Base-by-base conservation (phyloP, 2,888 invertebrate species). In the Ctena decussata region DNA sequence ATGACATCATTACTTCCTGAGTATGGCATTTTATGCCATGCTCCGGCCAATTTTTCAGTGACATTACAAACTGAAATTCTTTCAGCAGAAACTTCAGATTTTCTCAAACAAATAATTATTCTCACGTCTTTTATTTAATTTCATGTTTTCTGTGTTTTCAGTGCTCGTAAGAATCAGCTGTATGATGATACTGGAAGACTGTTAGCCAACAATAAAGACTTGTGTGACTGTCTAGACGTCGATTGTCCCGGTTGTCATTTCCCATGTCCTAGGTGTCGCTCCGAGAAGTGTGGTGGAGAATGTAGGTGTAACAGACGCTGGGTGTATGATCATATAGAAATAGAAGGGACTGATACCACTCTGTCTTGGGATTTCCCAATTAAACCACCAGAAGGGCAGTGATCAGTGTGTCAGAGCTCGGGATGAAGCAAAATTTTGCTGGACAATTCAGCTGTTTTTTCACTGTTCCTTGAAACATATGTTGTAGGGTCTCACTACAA, bases 231-330 rank as follows among this genome's bases (percentile, higher is more conserved):
- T 94, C 96, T 98, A 88, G 97, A 97, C 91, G 96, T 96, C 53
- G 96, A 96, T 18, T 99, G 99, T 92, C 96, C 97, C 0, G 99
- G 99, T 0, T 99, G 99, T 95, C 98, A 98, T 96, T 98, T 97
- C 89, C 95, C 94, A 95, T 96, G 93, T 96, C 90, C 93, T 3
- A 94, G 97, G 81, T 96, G 96, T 91, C 89, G 87, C 53, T 95
- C 95, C 5, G 92, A 92, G 60, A 95, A 95, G 86, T 96, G 96
- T 92, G 95, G 95, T 30, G 89, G 90, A 6, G 95, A 95, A 69
- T 96, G 96, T 82, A 90, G 95, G 30, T 91, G 93, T 82, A 94
- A 93, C 80, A 86, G 95, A 21, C 90, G 92, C 39, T 95, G 95
- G 93, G 83, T 90, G n/a, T 95, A 94, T 84, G 93, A 94, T 32